Conservation (phyloP, 2,888 invertebrate species). For the Agonopterix heracliana region DNA sequence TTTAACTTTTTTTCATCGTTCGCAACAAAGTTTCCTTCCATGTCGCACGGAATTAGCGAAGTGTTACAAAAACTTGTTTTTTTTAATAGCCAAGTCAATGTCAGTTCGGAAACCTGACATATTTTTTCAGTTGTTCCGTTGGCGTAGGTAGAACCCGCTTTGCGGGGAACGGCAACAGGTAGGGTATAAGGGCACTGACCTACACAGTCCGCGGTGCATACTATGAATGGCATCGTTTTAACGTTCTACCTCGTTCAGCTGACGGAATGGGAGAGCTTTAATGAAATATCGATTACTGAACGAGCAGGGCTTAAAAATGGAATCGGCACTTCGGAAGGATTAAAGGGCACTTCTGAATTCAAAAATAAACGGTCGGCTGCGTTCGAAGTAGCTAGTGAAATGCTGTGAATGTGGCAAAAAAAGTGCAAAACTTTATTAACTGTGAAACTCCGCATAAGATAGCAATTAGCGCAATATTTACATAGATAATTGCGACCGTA, state of each 20-base stretch:
- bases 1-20: not conserved
- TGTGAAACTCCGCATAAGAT: not conserved
- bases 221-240: slow-evolving; percentile 50
- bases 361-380: not conserved
- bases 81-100: slow-evolving; percentile 3
- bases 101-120: slow-evolving; percentile 15
- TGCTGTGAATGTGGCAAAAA: not conserved
- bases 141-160: slow-evolving; percentile 52
- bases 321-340: not conserved
- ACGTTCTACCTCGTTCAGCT: slow-evolving; percentile 30
- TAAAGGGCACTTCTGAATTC: not conserved
- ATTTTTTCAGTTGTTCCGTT: slow-evolving; percentile 29
- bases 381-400: not conserved
- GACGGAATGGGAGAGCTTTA: slow-evolving; percentile 23
- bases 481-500: not conserved
- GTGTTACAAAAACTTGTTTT: slow-evolving; percentile 4
- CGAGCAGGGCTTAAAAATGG: slow-evolving; percentile 5
- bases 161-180: slow-evolving; percentile 62
- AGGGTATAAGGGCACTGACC: slow-evolving; percentile 70
- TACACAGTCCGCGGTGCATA: slow-evolving; percentile 51
- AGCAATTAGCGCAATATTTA: slow-evolving; percentile 7
- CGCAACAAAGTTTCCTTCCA: not conserved
- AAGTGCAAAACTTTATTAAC: not conserved
- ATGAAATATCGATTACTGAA: slow-evolving; percentile 29
- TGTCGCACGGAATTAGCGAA: slow-evolving; percentile 3